Evolutionary conservation across 2,797 vertebrate genomes (phyloP), one percentile per base, ranked within the genome.

Genomic region (Lacerta bilineata): DNA sequence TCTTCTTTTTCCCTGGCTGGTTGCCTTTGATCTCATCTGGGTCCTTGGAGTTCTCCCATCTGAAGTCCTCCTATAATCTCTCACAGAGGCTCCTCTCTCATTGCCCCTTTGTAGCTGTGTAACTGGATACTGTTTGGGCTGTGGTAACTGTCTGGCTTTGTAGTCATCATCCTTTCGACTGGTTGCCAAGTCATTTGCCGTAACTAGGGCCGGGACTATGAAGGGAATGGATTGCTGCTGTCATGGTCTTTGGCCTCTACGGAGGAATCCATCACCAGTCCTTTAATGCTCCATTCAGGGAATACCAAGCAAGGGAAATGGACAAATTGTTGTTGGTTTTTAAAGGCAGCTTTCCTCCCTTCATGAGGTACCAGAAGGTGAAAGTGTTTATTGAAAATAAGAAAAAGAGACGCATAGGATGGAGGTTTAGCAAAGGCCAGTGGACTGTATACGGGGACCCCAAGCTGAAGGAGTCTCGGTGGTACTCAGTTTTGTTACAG

Each of bases 131-230:
- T 75, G 69, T 76, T 68, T 89, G 90, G 88, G 68, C 81, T 72
- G 76, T 71, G 86, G 89, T 88, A 89, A 81, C 87, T 87, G 86
- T 84, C 90, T 89, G 87, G 80, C 86, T 84, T 86, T 91, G 84
- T 90, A 94, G 89, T 90, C 89, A 88, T 92, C 90, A 89, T 94
- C 90, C 89, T 92, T 90, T 92, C 87, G 86, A 89, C 87, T 64
- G 85, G 90, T 93, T 93, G 92, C 90, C 93, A 94, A 92, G 89
- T 89, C 91, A 93, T 94, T 94, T 93, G 76, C 89, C 75, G 91
- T 92, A 93, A 93, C 92, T 92, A 93, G 93, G 92, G 91, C 88
- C 61, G 87, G 88, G 91, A 92, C 91, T 88, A 82, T 87, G 83
- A 86, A 92, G 85, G 91, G 86, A 91, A 93, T 91, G 91, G 88